Evolutionary conservation across 64 coral and sea anemone species (phyloP).

Genomic region (Stichodactyla mertensii): DNA sequence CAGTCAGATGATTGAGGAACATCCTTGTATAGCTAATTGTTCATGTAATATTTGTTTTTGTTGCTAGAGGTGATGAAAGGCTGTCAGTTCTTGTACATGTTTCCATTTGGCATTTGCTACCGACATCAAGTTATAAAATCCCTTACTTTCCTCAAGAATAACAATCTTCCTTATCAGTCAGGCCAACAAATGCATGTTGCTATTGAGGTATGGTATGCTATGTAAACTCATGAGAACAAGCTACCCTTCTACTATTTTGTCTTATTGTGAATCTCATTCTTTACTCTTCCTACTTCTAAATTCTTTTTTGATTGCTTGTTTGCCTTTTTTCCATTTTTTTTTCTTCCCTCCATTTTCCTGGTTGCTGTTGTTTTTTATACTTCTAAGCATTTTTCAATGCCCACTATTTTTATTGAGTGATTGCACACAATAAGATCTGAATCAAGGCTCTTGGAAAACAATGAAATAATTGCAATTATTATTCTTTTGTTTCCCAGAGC

Average conservation of each 20-base stretch:
- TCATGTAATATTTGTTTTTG: background rate
- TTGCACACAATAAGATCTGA: too few relatives aligned
- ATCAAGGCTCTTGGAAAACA: too few relatives aligned
- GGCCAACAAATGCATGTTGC: constrained; percentile 38
- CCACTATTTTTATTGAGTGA: background rate
- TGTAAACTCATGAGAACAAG: too few relatives aligned
- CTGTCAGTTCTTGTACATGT: constrained; percentile 79
- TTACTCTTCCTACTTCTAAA: background rate
- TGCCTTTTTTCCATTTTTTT: background rate
- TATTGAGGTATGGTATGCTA: background rate
- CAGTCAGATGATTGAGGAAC: background rate
- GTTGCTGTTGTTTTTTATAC: background rate
- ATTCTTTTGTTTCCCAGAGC: too few relatives aligned
- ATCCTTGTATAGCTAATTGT: too few relatives aligned
- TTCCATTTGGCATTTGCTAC: constrained; percentile 61
- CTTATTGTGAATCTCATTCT: background rate
- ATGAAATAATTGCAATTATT: too few relatives aligned
- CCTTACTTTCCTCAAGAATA: constrained; percentile 9
- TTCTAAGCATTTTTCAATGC: background rate
- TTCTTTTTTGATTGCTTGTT: background rate
- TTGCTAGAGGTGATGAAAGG: constrained; percentile 67
- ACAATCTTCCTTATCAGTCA: constrained; percentile 28
- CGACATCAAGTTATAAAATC: constrained; percentile 53
- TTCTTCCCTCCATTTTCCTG: background rate
- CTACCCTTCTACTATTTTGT: too few relatives aligned